These are phyloP conservation scores for Cyrtonyx montezumae DNA, from an alignment of 2,113 vertebrate species.

Conservation along the genomic window DNA sequence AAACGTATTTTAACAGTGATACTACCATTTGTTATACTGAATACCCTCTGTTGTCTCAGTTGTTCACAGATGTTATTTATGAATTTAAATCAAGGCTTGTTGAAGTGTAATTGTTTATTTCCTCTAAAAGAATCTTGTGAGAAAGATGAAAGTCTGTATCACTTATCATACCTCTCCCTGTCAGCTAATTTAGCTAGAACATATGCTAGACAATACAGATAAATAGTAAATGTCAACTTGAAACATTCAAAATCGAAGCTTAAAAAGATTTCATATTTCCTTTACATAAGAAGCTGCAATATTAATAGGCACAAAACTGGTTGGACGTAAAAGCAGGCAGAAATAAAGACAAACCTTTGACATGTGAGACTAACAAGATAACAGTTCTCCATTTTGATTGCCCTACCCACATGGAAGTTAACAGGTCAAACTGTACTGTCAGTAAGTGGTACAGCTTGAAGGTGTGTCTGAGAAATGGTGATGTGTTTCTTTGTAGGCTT, in stretches of 20 bases:
- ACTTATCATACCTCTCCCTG: not conserved
- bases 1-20: not conserved
- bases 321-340: not conserved
- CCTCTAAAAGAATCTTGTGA: not conserved
- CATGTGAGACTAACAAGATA: not conserved
- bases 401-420: not conserved
- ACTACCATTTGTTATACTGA: not conserved
- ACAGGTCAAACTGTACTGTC: not conserved
- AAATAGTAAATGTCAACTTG: not conserved
- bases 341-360: not conserved
- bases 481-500: not conserved
- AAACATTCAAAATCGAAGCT: not conserved
- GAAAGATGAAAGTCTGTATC: slow-evolving; percentile 22
- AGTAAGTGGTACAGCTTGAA: not conserved
- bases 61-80: slow-evolving; percentile 22
- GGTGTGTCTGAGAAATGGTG: not conserved
- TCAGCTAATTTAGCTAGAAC: slow-evolving; percentile 35
- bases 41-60: not conserved
- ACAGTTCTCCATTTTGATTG: not conserved
- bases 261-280: not conserved
- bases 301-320: not conserved
- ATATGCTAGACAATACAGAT: slow-evolving; percentile 6
- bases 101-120: slow-evolving; percentile 23
- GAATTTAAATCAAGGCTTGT: slow-evolving; percentile 26
- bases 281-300: not conserved